These are phyloP conservation scores for Zoanthus sansibaricus DNA, from an alignment of 92 coral and sea anemone genomes.

Conservation along the genomic window DNA sequence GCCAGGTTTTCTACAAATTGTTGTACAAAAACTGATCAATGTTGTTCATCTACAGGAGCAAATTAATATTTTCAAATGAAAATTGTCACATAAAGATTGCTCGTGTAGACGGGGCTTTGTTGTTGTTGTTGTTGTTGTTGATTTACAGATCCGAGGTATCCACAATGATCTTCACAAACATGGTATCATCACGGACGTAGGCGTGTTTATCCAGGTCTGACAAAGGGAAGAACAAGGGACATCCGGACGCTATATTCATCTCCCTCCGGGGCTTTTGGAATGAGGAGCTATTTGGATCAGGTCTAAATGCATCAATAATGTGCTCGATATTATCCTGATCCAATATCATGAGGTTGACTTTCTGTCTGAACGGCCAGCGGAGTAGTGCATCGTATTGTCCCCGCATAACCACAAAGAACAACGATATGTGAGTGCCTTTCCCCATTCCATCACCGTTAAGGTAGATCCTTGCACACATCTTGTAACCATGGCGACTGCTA, in stretches of 20 bases:
- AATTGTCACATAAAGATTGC: too few relatives aligned
- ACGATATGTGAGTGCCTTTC: constrained; percentile 68
- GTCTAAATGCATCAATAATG: constrained; percentile 81
- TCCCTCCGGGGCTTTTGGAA: constrained; percentile 78
- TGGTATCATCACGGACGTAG: constrained; percentile 71
- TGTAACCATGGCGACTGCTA: constrained; percentile 81
- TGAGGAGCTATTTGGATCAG: constrained; percentile 86
- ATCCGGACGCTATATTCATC: constrained; percentile 5
- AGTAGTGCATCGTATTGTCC: constrained; percentile 77
- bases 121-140: too few relatives aligned
- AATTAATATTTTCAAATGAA: too few relatives aligned
- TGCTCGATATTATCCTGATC: constrained; percentile 81
- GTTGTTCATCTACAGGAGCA: too few relatives aligned
- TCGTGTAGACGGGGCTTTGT: too few relatives aligned
- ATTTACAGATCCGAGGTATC: not conserved
- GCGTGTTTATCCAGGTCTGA: constrained; percentile 66
- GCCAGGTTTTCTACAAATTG: too few relatives aligned
- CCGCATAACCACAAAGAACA: constrained; percentile 85
- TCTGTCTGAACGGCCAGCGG: constrained; percentile 91
- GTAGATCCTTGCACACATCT: constrained; percentile 78
- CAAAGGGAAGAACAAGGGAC: constrained; percentile 75
- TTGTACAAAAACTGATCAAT: too few relatives aligned
- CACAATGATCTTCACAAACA: constrained; percentile 35
- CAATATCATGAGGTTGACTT: constrained; percentile 78
- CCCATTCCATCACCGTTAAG: constrained; percentile 69